Evolutionary conservation across 2,797 vertebrate species (phyloP).

Genomic region (Microctenopoma steveboyesi): DNA sequence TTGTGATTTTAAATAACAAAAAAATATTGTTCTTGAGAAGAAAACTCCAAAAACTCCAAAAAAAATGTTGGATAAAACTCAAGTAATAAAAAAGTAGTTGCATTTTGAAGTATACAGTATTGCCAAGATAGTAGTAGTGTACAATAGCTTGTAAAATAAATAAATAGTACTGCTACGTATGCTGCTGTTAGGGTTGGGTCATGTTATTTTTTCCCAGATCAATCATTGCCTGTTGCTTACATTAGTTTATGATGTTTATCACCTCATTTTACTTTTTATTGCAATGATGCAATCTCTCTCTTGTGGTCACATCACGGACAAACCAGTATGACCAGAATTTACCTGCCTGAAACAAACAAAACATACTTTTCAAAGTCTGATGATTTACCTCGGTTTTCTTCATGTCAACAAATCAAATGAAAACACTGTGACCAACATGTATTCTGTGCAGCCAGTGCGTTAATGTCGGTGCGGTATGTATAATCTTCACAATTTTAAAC

Average conservation of each 20-base stretch:
- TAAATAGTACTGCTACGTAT: not conserved
- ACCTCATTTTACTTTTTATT: not conserved
- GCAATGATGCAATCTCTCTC: not conserved
- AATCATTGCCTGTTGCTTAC: not conserved
- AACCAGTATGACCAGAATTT: constrained; percentile 1
- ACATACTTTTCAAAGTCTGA: not conserved
- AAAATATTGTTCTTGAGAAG: not conserved
- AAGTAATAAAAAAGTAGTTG: not conserved
- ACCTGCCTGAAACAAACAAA: not conserved
- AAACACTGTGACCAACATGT: not conserved
- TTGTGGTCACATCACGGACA: not conserved
- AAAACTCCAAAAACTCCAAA: too few species aligned
- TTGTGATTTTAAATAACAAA: not conserved
- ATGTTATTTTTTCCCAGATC: not conserved
- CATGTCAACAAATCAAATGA: not conserved
- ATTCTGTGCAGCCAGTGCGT: not conserved
- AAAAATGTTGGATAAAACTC: not conserved
- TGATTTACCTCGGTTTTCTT: not conserved
- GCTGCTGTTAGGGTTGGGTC: not conserved
- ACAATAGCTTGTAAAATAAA: constrained; percentile 4
- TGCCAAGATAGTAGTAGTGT: not conserved
- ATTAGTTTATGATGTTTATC: not conserved
- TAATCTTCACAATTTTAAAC: not conserved
- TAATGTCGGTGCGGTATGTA: not conserved
- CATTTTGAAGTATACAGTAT: not conserved